These are phyloP conservation scores for Corvus hawaiiensis DNA, from an alignment of 2,113 vertebrate species.

Conservation along the genomic window DNA sequence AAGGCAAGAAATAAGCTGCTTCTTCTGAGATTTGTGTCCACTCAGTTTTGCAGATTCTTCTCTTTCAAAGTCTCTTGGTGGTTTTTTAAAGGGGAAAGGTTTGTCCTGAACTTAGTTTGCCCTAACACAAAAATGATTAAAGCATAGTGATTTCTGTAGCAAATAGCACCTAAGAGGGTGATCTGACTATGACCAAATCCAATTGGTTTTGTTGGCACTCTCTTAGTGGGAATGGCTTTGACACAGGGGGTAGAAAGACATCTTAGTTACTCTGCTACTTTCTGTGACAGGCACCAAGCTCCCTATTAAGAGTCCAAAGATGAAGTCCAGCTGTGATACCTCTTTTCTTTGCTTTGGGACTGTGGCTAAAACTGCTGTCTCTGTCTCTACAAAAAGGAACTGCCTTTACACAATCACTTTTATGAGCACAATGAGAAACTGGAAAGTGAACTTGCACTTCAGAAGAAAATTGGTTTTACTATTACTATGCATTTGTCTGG, in stretches of 20 bases:
- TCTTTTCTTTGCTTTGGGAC: background rate
- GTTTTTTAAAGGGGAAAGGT: background rate
- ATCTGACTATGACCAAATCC: background rate
- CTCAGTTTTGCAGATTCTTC: background rate
- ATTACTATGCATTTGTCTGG: background rate
- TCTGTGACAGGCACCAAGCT: background rate
- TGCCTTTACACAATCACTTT: background rate
- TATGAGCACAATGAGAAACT: background rate
- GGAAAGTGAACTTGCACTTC: slow-evolving; percentile 19
- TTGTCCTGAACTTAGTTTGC: background rate
- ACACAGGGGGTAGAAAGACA: background rate
- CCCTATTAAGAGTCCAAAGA: background rate
- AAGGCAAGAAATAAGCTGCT: background rate
- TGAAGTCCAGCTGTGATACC: background rate
- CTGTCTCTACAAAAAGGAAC: background rate
- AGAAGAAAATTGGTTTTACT: slow-evolving; percentile 17
- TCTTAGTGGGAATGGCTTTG: background rate
- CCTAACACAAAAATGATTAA: background rate
- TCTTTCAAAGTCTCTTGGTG: background rate
- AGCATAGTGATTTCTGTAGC: background rate
- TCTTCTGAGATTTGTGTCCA: background rate
- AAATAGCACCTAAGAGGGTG: background rate
- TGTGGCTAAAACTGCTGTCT: background rate
- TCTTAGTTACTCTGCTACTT: background rate
- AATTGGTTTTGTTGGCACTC: background rate